A percentile compares a stretch with the other conserved stretches of the same genome.
phyloP scores from a whole-genome alignment of 1,140 invertebrate species.

The Hormaphis cornu region DNA sequence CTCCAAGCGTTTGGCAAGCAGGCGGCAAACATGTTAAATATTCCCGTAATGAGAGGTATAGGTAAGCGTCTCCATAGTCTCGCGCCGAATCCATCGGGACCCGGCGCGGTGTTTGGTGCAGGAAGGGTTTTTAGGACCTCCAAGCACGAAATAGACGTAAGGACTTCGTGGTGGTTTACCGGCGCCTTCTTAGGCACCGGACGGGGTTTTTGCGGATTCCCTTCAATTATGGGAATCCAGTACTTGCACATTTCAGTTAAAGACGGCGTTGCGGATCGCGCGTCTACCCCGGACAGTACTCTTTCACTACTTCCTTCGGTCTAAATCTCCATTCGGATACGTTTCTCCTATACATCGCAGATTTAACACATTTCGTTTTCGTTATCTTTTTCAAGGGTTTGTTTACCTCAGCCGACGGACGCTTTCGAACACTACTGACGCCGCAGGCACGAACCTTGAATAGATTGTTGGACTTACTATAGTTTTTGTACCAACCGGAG shows the following conservation, averaged over 20 bases:
- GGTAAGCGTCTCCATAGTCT: neutral
- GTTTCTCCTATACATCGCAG: neutral
- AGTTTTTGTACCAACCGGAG: neutral
- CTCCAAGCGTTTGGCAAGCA: neutral
- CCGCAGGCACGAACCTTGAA: no score
- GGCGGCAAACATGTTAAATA: no score
- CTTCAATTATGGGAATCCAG: neutral
- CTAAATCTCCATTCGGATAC: neutral
- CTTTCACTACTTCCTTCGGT: neutral
- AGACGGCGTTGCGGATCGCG: rapidly evolving
- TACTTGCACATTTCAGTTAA: neutral
- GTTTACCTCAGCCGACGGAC: no score
- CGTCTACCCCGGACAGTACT: neutral
- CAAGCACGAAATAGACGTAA: neutral
- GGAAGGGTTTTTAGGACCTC: neutral
- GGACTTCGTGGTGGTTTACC: no score
- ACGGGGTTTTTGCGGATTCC: neutral
- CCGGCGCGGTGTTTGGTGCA: neutral
- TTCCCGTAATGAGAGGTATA: neutral
- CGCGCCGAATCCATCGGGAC: neutral
- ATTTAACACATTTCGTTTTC: neutral
- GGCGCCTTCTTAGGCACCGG: no score
- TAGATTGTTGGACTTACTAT: neutral
- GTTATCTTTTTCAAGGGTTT: no score
- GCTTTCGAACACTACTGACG: rapidly evolving